Evolutionary conservation across 2,113 vertebrate species (phyloP).

Genomic region (Azemiops feae): DNA sequence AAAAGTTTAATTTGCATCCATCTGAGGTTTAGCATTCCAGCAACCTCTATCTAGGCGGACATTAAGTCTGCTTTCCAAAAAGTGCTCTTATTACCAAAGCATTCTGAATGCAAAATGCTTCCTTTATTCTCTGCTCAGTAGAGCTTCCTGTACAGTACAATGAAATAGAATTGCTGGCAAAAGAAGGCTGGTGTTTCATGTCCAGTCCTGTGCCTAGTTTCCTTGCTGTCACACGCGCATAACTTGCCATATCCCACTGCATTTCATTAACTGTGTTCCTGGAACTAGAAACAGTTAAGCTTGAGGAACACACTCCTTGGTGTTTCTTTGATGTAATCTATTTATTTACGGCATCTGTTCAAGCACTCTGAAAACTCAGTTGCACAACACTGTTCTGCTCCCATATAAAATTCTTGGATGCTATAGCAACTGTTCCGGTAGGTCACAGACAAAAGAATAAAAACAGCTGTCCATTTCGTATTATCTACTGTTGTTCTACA

Average conservation of each 20-base stretch:
- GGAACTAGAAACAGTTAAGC: conserved; percentile 15
- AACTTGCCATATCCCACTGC: neutral
- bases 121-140: conserved; percentile 3
- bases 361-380: neutral
- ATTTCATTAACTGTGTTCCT: neutral
- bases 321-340: conserved; percentile 7
- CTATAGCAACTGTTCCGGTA: neutral
- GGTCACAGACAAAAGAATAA: neutral
- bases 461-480: neutral
- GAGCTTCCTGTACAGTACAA: conserved; percentile 25
- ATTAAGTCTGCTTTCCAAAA: conserved; percentile 10
- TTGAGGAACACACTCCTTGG: neutral
- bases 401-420: conserved; percentile 1
- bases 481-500: neutral
- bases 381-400: neutral
- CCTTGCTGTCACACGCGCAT: conserved; percentile 22
- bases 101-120: conserved; percentile 34
- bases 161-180: conserved; percentile 13
- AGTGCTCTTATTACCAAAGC: conserved; percentile 14
- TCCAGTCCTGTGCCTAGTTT: neutral
- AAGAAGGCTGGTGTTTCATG: conserved; percentile 8
- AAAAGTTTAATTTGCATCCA: neutral
- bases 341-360: conserved; percentile 18
- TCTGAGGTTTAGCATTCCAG: conserved; percentile 12
- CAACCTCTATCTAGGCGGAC: conserved; percentile 3